Evolutionary conservation across 2,888 invertebrate species (phyloP), one percentile per base, ranked within the genome.

Genomic region (Dilophus febrilis): DNA sequence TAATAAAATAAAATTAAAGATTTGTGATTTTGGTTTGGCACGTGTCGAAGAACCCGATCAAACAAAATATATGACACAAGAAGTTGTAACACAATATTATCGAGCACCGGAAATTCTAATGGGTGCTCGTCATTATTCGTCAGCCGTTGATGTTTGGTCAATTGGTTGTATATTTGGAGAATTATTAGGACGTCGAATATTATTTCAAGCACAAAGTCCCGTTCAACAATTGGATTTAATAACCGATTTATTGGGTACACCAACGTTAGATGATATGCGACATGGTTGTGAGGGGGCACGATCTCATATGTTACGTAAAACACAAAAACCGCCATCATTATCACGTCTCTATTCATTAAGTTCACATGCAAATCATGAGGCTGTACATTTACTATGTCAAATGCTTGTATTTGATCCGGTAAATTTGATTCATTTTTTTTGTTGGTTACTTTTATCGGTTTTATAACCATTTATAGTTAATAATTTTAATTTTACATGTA

Each of bases 121-220:
- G 95, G 98, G 98, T 26, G 92, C 97, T 26, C 81, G 86, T 52
- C 92, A 95, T 60, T 98, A 98, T 66, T 83, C 88, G 7, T 85
- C 86, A 10, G 90, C 94, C 4, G 91, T 98, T 35, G 98, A 98
- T 61, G 90, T 98, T 40, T 98, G 98, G 98, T 92, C 92, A 33
- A 95, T 98, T 35, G 98, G 98, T 35, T 98, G 98, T 65, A 98
- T 98, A 62, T 97, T 98, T 60, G 97, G 95, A 30, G 98, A 98
- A 61, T 73, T 98, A 44, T 74, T 98, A 37, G 90, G 94, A 42
- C 70, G 97, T 47, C 72, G 95, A 52, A 98, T 98, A 51, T 73
- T 98, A 49, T 98, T 98, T 70, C 95, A 95, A 66, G 97, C 97
- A 32, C 91, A 92, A 64, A 94, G 86, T 64, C 95, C 97, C 14